Evolutionary conservation across 2,113 vertebrate genomes (phyloP).

Genomic region (Microtus montanus): DNA sequence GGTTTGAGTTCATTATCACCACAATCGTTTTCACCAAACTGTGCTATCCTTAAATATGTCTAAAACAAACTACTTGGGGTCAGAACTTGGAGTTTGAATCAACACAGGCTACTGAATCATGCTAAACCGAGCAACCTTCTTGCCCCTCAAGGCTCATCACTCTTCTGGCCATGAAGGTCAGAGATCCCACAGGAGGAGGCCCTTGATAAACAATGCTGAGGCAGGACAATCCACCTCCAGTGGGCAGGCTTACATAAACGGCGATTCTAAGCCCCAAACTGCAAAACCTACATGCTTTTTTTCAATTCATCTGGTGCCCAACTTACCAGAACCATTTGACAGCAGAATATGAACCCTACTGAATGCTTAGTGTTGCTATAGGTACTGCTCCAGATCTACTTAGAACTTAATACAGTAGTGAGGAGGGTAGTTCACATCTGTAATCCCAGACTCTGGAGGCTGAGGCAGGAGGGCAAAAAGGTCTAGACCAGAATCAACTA

Average conservation of each 20-base stretch:
- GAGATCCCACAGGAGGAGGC: not conserved
- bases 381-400: not conserved
- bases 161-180: not conserved
- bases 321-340: not conserved
- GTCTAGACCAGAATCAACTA: not conserved
- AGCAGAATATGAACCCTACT: not conserved
- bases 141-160: not conserved
- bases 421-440: not conserved
- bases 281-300: not conserved
- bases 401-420: not conserved
- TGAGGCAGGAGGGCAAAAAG: not conserved
- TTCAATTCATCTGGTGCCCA: constrained; percentile 1
- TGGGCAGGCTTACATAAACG: not conserved
- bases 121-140: not conserved
- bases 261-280: not conserved
- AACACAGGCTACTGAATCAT: not conserved
- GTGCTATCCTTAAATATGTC: not conserved
- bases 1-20: not conserved
- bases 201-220: not conserved
- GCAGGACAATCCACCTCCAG: not conserved
- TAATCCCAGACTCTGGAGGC: not conserved
- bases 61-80: not conserved
- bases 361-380: not conserved
- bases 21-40: not conserved
- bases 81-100: not conserved